These are phyloP conservation scores for Patella ulyssiponensis DNA, from an alignment of 2,888 invertebrate species.

Conservation along the genomic window DNA sequence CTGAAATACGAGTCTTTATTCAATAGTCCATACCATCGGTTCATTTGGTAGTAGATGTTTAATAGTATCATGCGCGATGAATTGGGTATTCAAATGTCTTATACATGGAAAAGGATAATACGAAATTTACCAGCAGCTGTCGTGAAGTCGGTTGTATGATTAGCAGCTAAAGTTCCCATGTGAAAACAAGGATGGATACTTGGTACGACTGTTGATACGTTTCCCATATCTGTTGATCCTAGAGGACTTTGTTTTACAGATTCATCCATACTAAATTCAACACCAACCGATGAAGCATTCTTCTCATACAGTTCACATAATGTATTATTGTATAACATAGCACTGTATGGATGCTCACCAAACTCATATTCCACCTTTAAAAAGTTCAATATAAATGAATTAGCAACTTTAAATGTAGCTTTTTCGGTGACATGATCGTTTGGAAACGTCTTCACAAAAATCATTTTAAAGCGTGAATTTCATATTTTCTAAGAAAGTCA, in stretches of 20 bases:
- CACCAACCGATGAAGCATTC: constrained; percentile 24
- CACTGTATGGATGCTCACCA: constrained; percentile 20
- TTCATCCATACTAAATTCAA: not conserved
- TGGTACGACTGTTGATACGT: constrained; percentile 62
- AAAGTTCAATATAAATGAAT: no score
- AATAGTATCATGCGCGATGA: no score
- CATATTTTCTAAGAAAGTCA: no score
- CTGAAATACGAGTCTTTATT: no score
- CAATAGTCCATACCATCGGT: no score
- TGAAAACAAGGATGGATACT: constrained; percentile 59
- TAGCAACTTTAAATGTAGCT: no score
- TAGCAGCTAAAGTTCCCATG: constrained; percentile 49
- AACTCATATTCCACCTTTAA: not conserved
- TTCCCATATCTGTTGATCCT: constrained; percentile 66
- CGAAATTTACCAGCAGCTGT: constrained; percentile 43
- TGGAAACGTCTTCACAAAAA: no score
- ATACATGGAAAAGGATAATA: no score
- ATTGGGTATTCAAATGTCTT: no score
- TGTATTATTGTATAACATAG: constrained; percentile 30
- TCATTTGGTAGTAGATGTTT: no score
- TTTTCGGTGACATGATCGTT: no score
- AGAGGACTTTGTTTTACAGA: not conserved
- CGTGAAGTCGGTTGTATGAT: constrained; percentile 58
- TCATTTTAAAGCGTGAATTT: no score
- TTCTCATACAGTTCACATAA: constrained; percentile 27